Evolutionary conservation across 2,888 invertebrate genomes (phyloP).

Genomic region (Melolontha melolontha): DNA sequence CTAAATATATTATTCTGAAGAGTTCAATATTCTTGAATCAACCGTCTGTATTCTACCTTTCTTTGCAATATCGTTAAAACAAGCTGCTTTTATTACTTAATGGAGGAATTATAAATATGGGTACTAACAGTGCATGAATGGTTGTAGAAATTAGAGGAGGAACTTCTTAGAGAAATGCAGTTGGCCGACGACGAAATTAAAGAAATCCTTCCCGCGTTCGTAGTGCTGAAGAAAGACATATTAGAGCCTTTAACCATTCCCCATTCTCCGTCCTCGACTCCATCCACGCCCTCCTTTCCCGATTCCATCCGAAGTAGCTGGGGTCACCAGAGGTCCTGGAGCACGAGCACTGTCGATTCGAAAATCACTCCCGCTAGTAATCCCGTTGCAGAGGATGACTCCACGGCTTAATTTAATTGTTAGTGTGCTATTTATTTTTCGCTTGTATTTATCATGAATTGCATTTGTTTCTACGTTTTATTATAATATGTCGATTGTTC

Average conservation of each 20-base stretch:
- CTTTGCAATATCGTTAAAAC: conserved; percentile 16
- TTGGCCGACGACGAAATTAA: conserved; percentile 59
- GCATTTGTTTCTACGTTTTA: conserved; percentile 16
- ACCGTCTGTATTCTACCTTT: neutral
- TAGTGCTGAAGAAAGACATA: conserved; percentile 50
- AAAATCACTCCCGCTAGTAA: conserved; percentile 36
- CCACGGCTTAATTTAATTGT: conserved; percentile 43
- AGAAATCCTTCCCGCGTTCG: conserved; percentile 55
- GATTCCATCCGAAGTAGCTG: conserved; percentile 55
- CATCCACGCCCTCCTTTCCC: conserved; percentile 61
- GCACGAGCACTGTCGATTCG: conserved; percentile 56
- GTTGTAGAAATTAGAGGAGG: conserved; percentile 69
- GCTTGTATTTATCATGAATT: conserved; percentile 29
- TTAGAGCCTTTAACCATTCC: conserved; percentile 46
- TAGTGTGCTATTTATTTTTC: conserved; percentile 35
- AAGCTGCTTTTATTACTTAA: conserved; percentile 22
- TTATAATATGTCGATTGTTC: conserved; percentile 11
- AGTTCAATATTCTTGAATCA: neutral
- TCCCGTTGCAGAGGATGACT: conserved; percentile 45
- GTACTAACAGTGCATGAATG: conserved; percentile 40
- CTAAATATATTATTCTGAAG: too few species aligned
- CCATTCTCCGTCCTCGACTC: conserved; percentile 55
- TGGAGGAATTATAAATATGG: conserved; percentile 8
- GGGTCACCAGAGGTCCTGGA: conserved; percentile 63
- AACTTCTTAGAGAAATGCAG: conserved; percentile 65